Evolutionary conservation across 2,797 vertebrate genomes (phyloP).

Genomic region (Poeciliopsis turneri): DNA sequence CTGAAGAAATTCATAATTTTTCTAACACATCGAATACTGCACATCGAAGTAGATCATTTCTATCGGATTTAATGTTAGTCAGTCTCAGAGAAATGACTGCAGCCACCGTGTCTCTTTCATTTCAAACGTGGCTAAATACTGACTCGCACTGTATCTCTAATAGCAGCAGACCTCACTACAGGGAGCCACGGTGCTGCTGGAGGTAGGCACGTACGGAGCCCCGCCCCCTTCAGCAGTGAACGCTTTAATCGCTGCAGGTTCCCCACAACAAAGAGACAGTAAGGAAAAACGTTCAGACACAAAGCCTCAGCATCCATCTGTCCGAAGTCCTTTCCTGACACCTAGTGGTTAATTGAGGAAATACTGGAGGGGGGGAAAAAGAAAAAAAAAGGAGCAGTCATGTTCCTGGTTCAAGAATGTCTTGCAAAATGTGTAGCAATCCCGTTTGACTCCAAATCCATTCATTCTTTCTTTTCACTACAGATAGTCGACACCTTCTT

Average conservation of each 20-base stretch:
- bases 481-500: constrained; percentile 91
- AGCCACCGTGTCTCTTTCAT: background rate
- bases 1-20: background rate
- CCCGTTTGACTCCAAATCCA: background rate
- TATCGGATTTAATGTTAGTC: background rate
- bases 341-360: constrained; percentile 69
- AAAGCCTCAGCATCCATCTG: background rate
- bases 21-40: background rate
- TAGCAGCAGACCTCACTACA: background rate
- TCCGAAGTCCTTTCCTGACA: constrained; percentile 72
- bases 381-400: background rate
- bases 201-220: background rate
- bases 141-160: background rate
- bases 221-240: background rate
- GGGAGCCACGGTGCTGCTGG: background rate
- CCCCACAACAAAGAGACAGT: background rate
- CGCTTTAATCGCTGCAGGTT: background rate
- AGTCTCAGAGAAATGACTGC: background rate
- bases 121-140: background rate
- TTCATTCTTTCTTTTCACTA: constrained; percentile 17
- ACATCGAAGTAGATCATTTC: background rate
- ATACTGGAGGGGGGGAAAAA: background rate
- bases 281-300: background rate
- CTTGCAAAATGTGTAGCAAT: background rate
- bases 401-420: background rate